Conservation (phyloP, 2,888 invertebrate genomes). For the Phaonia tiefii region DNA sequence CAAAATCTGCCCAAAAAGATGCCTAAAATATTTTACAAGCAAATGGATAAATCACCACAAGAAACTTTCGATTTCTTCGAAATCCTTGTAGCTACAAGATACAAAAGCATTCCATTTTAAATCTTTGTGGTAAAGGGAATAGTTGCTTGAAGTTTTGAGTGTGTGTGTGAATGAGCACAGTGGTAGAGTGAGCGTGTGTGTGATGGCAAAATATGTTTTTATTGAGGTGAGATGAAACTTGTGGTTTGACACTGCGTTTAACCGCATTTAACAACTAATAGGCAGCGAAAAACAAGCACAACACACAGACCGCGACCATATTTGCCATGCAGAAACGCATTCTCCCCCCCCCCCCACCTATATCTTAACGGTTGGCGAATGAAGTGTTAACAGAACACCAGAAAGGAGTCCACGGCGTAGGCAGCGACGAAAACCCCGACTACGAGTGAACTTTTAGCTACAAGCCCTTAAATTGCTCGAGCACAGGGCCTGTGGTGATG, state of each 20-base stretch:
- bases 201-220: neutral
- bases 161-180: neutral
- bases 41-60: neutral
- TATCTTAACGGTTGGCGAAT: no score
- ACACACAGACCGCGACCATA: neutral
- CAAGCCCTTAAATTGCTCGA: neutral
- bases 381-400: neutral
- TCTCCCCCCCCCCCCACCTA: neutral
- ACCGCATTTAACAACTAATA: conserved; percentile 61
- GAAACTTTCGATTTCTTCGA: neutral
- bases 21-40: no score
- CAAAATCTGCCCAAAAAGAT: neutral
- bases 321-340: conserved; percentile 16
- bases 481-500: neutral
- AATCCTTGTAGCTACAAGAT: neutral
- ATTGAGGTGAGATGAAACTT: conserved; percentile 22
- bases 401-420: conserved; percentile 13
- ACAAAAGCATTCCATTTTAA: neutral
- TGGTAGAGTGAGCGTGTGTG: no score
- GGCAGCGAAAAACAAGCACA: conserved; percentile 35
- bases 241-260: conserved; percentile 60
- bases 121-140: neutral
- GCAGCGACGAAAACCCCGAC: conserved; percentile 18
- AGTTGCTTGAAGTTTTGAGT: neutral
- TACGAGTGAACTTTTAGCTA: conserved; percentile 11